These are phyloP conservation scores for Podarcis lilfordi DNA, from an alignment of 2,797 vertebrate genomes.

Conservation along the genomic window DNA sequence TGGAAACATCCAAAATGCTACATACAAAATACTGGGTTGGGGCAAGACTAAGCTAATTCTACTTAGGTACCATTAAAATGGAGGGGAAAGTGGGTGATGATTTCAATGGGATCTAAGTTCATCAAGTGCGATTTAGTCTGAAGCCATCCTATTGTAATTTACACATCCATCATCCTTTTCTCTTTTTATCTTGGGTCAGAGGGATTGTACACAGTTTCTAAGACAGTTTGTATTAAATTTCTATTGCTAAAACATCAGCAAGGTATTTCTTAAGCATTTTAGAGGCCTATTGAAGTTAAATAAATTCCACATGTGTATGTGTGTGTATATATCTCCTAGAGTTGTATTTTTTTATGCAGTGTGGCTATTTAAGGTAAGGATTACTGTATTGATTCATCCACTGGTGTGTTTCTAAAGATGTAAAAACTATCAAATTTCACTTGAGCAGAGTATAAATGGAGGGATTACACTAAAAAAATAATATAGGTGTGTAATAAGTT, in stretches of 20 bases:
- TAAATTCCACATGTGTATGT: constrained; percentile 1
- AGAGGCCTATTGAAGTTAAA: constrained; percentile 49
- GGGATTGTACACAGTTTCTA: constrained; percentile 4
- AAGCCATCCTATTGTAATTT: not conserved
- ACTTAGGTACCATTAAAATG: not conserved
- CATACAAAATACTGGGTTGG: not conserved
- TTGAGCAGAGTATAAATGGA: constrained; percentile 24
- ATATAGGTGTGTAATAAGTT: constrained; percentile 7
- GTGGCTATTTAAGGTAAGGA: constrained; percentile 51
- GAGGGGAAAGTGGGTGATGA: not conserved
- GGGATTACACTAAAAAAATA: not conserved
- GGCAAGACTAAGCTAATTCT: not conserved
- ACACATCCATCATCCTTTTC: not conserved
- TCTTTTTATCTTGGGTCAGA: constrained; percentile 23
- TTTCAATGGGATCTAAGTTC: not conserved
- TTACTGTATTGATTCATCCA: constrained; percentile 41
- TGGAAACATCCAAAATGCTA: constrained; percentile 10
- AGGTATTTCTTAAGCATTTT: constrained; percentile 51
- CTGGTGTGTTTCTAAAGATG: constrained; percentile 48
- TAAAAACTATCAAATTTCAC: not conserved
- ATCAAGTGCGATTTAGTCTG: not conserved
- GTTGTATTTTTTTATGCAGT: constrained; percentile 59
- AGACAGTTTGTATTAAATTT: constrained; percentile 29
- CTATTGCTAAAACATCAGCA: constrained; percentile 24
- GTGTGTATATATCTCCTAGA: constrained; percentile 51